Evolutionary conservation across 2,113 vertebrate species (phyloP).

Genomic region (Podarcis muralis): DNA sequence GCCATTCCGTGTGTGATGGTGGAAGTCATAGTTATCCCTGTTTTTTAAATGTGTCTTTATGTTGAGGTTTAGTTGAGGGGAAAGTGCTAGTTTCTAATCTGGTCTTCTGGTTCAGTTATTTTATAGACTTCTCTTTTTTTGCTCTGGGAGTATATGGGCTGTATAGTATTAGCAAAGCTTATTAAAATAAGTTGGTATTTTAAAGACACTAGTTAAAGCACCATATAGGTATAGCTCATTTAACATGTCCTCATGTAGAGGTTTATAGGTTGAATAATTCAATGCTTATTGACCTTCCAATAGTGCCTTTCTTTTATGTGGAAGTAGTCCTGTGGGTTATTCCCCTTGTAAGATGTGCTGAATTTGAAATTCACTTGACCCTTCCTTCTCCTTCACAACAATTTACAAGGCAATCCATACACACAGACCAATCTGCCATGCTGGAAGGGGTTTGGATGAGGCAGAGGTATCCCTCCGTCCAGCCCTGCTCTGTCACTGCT

Average conservation of each 20-base stretch:
- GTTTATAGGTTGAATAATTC: not conserved
- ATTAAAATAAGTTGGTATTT: constrained; percentile 1
- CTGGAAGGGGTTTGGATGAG: too few relatives aligned
- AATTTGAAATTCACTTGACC: not conserved
- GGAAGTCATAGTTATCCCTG: not conserved
- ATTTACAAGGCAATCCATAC: not conserved
- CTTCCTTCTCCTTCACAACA: not conserved
- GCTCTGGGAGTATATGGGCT: not conserved
- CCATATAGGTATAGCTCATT: not conserved
- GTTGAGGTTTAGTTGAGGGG: not conserved
- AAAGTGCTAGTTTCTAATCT: constrained; percentile 7
- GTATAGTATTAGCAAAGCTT: constrained; percentile 9
- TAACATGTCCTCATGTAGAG: not conserved
- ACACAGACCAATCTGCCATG: too few relatives aligned
- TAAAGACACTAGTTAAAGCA: not conserved
- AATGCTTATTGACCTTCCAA: not conserved
- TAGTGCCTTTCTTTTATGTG: not conserved
- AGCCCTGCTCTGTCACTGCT: too few relatives aligned
- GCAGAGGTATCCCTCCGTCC: too few relatives aligned
- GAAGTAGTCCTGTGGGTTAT: not conserved
- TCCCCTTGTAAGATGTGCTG: not conserved
- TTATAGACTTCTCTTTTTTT: not conserved
- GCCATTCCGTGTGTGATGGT: constrained; percentile 1
- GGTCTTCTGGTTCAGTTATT: constrained; percentile 2
- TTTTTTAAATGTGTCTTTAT: constrained; percentile 15